Evolutionary conservation across 2,888 invertebrate species (phyloP).

Genomic region (Eilema griseolum): DNA sequence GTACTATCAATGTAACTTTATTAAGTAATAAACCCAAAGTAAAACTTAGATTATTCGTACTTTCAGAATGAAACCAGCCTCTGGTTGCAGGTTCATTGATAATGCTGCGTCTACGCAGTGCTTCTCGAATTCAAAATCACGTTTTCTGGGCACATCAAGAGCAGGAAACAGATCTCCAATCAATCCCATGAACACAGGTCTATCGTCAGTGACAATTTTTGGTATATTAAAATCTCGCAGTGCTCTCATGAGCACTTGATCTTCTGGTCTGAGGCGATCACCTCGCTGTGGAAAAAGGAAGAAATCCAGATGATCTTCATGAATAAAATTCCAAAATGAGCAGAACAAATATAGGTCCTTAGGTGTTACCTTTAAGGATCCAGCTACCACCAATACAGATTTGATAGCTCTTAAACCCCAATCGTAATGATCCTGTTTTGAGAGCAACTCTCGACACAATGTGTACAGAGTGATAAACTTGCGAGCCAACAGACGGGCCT

Average conservation of each 20-base stretch:
- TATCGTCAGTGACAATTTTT: constrained; percentile 97
- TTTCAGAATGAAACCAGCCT: constrained; percentile 95
- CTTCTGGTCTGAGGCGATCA: constrained; percentile 93
- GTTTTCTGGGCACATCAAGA: constrained; percentile 95
- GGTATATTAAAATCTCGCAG: constrained; percentile 97
- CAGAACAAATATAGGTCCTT: not conserved
- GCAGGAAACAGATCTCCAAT: constrained; percentile 97
- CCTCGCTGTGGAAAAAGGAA: constrained; percentile 83
- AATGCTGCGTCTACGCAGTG: constrained; percentile 91
- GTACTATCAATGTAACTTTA: not conserved
- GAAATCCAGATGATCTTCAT: not conserved
- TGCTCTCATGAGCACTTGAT: constrained; percentile 97
- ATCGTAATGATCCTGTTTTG: constrained; percentile 98
- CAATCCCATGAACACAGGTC: constrained; percentile 97
- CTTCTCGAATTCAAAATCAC: constrained; percentile 94
- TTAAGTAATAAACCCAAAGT: not conserved
- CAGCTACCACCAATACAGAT: constrained; percentile 97
- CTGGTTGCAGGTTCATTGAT: constrained; percentile 95
- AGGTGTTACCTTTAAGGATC: constrained; percentile 91
- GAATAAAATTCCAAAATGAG: not conserved
- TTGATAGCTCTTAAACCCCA: constrained; percentile 98
- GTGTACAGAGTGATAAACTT: constrained; percentile 98
- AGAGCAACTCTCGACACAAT: constrained; percentile 94
- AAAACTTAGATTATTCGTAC: constrained; percentile 63
- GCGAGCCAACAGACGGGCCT: constrained; percentile 94